Base-by-base conservation (phyloP, 2,888 invertebrate genomes). In the Furcula furcula region DNA sequence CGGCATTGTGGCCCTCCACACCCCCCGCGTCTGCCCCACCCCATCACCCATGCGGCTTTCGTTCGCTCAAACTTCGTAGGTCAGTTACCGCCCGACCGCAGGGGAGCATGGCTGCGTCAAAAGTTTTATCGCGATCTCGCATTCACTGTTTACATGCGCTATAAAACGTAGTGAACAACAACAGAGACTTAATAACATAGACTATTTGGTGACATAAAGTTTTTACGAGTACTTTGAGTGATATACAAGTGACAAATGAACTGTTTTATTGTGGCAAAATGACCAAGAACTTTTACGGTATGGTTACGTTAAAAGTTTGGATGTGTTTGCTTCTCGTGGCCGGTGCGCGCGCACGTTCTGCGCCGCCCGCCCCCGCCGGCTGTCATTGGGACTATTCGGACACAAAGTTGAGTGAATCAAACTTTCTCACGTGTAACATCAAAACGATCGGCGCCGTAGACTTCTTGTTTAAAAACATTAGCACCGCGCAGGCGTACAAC, bases 361-460 rank as follows among this genome's bases (percentile, higher is more conserved):
- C 85, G 79, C 86, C 84, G 81, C 87, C 88, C 82, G 91, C 92
- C 65, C 94, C 94, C 56, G 90, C 89, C 76, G 94, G 93, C 76
- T 94, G 94, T 89, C 92, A 92, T 73, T 94, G 94, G 94, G 91
- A 91, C 76, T 87, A 89, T 73, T 85, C 89, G 71, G 81, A 87
- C 72, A 64, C 84, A 69, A 88, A 88, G 84, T 87, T 87, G 83
- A 86, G 87, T 85, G 88, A 88, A 83, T 87, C 87, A 65, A 87
- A 89, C 84, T 89, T 87, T 85, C 89, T 93, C 67, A 90, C 92
- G 69, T 94, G 94, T 80, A 91, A 92, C 76, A 90, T 94, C 71
- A 91, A 93, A 77, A 94, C 93, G 40, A 93, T 94, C 66, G 92
- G 92, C 51, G 92, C 92, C 58, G 93, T 93, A 37, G 92, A 93